Evolutionary conservation across 2,888 invertebrate genomes (phyloP).

Genomic region (Trachelus troglodyta): DNA sequence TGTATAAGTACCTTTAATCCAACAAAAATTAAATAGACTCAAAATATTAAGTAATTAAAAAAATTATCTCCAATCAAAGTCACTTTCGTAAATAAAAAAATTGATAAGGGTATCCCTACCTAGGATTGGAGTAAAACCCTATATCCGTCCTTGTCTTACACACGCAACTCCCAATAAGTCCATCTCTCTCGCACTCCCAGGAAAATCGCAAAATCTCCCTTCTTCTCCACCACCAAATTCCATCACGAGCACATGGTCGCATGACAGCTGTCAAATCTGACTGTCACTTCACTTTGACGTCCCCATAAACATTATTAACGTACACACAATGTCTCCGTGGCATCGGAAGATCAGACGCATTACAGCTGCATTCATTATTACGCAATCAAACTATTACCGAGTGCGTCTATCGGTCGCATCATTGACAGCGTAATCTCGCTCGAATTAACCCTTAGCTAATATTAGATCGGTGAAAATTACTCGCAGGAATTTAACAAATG

Average conservation of each 20-base stretch:
- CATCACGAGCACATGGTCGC: neutral
- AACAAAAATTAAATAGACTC: neutral
- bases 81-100: neutral
- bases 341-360: neutral
- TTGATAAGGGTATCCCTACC: neutral
- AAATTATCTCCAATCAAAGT: neutral
- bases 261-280: neutral
- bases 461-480: neutral
- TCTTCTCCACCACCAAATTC: neutral
- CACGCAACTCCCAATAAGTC: neutral
- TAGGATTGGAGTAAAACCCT: neutral
- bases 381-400: conserved; percentile 46
- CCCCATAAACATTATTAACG: neutral
- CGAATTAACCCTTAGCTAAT: neutral
- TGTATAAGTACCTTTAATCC: neutral
- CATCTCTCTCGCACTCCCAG: neutral
- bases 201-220: neutral
- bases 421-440: neutral
- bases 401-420: neutral
- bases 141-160: neutral
- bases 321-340: neutral
- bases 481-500: neutral
- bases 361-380: conserved; percentile 35
- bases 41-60: neutral
- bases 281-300: neutral